These are phyloP conservation scores for Microctonus hyperodae DNA, from an alignment of 2,888 invertebrate genomes.

Conservation along the genomic window DNA sequence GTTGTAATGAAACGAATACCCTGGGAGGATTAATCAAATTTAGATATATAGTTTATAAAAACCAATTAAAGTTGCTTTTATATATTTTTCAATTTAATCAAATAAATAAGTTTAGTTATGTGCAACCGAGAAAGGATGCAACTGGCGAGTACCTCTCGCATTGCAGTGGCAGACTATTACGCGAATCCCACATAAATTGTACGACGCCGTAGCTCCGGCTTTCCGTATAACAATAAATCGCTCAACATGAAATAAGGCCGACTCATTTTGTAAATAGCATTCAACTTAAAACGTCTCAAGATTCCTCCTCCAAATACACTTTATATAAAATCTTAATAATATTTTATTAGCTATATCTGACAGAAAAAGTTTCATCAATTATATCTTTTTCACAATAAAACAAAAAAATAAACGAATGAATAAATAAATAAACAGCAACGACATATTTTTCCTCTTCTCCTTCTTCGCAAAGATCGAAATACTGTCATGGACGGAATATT, in stretches of 20 bases:
- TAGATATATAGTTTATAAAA: not conserved
- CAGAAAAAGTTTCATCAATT: constrained; percentile 16
- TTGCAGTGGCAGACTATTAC: constrained; percentile 60
- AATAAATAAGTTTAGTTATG: constrained; percentile 30
- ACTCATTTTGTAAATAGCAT: constrained; percentile 64
- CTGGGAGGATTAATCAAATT: constrained; percentile 22
- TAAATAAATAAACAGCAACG: constrained; percentile 15
- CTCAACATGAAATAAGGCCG: constrained; percentile 60
- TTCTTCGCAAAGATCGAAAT: constrained; percentile 26
- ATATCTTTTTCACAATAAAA: constrained; percentile 15
- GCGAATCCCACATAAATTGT: constrained; percentile 61
- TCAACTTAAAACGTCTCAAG: constrained; percentile 58
- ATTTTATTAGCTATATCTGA: constrained; percentile 5
- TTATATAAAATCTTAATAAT: constrained; percentile 18
- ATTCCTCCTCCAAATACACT: not conserved
- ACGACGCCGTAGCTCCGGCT: constrained; percentile 56
- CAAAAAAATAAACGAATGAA: constrained; percentile 17
- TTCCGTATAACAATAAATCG: constrained; percentile 61
- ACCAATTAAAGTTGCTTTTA: constrained; percentile 1
- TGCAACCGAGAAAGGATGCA: constrained; percentile 18
- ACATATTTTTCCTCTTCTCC: not conserved
- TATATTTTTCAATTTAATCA: constrained; percentile 8
- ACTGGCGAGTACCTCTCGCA: constrained; percentile 50
- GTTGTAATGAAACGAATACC: not conserved
- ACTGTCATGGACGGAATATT: constrained; percentile 39